These are phyloP conservation scores for Cryptosula pallasiana DNA, from an alignment of 2,888 invertebrate genomes.

Conservation along the genomic window DNA sequence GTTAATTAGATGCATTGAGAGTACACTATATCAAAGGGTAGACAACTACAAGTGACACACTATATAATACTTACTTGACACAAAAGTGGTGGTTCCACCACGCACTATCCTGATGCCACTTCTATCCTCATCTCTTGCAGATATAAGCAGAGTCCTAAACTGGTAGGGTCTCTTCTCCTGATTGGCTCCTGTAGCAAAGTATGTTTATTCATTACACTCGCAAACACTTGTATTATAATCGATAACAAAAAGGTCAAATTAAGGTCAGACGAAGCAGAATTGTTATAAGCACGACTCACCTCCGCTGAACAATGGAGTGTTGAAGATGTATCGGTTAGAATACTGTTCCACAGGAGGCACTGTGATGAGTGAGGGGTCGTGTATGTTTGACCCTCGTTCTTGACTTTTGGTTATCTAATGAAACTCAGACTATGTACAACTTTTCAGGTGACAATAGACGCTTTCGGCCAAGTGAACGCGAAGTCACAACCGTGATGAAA, in stretches of 20 bases:
- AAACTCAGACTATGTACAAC: too few relatives aligned
- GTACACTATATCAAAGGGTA: too few relatives aligned
- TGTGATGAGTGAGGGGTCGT: conserved; percentile 11
- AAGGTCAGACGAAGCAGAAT: background rate
- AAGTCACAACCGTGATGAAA: too few relatives aligned
- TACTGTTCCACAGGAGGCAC: conserved; percentile 14
- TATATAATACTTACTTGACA: conserved; percentile 22
- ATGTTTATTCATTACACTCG: too few relatives aligned
- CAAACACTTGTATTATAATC: background rate
- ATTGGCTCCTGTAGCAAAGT: background rate
- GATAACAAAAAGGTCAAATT: background rate
- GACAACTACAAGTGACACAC: too few relatives aligned
- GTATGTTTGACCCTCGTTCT: background rate
- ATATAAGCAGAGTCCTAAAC: background rate
- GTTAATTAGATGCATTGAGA: too few relatives aligned
- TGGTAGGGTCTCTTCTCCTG: background rate
- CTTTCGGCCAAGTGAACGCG: too few relatives aligned
- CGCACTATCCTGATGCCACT: background rate
- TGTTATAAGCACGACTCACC: background rate
- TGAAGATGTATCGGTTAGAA: conserved; percentile 5
- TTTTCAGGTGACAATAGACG: too few relatives aligned
- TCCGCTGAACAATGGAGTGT: background rate
- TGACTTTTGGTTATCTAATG: conserved; percentile 10
- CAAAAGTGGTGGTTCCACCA: background rate
- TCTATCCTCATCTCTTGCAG: conserved; percentile 8